Percentiles rank a stretch among this genome's conserved stretches.
phyloP scores from a whole-genome alignment of 2,113 vertebrate genomes.

The Orycteropus afer region DNA sequence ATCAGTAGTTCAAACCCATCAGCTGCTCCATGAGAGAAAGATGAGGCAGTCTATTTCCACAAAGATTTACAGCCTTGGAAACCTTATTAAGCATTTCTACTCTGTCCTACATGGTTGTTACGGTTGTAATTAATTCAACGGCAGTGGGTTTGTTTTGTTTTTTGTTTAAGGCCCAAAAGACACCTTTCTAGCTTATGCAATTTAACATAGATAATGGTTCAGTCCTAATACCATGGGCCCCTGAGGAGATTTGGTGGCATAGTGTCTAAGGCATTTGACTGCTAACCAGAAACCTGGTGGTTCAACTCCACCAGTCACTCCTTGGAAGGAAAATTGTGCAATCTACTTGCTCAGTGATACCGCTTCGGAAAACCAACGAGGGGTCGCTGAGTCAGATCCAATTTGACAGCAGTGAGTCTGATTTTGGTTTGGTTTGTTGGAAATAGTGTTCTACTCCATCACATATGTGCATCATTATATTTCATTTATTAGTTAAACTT shows the following conservation, averaged over 20 bases:
- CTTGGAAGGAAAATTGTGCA: too few species aligned
- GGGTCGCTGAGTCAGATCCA: too few species aligned
- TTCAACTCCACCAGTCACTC: too few species aligned
- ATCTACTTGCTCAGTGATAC: too few species aligned
- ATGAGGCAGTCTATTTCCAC: neutral
- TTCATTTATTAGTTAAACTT: neutral
- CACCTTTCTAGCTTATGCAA: neutral
- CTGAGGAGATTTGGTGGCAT: too few species aligned
- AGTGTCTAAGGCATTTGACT: too few species aligned
- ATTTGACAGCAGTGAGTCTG: too few species aligned
- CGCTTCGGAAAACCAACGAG: too few species aligned
- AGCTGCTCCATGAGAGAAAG: neutral
- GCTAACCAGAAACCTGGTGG: too few species aligned
- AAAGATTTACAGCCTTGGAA: neutral
- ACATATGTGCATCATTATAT: neutral
- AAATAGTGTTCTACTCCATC: neutral
- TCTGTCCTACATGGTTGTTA: neutral
- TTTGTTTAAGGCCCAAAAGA: neutral
- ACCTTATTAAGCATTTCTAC: neutral
- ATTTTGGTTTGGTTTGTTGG: too few species aligned
- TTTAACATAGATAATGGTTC: neutral
- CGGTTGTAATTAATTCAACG: neutral
- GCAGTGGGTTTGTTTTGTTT: neutral
- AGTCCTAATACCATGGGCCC: neutral
- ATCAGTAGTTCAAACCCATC: too few species aligned